Evolutionary conservation across 2,888 invertebrate genomes (phyloP).

Genomic region (Parelbella ahira): DNA sequence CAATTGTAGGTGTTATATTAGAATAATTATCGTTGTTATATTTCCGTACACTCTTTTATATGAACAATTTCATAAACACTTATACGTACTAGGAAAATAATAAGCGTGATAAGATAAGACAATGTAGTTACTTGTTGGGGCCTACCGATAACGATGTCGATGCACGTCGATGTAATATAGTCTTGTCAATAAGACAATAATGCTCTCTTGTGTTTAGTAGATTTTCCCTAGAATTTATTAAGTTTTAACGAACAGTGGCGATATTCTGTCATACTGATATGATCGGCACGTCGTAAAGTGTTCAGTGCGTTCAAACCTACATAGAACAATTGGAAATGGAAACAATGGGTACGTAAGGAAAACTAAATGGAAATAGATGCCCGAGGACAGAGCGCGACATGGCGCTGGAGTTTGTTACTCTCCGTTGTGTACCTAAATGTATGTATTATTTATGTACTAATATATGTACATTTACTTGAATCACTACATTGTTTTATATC

Average conservation of each 20-base stretch:
- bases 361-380: slow-evolving; percentile 64
- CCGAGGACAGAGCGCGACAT: slow-evolving; percentile 47
- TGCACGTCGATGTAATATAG: slow-evolving; percentile 47
- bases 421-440: slow-evolving; percentile 66
- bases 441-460: slow-evolving; percentile 38
- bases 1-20: too few species aligned
- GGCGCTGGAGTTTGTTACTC: slow-evolving; percentile 67
- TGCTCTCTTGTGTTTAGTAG: slow-evolving; percentile 32
- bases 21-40: too few species aligned
- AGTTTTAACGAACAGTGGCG: not conserved
- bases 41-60: too few species aligned
- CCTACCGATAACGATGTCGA: slow-evolving; percentile 62
- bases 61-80: slow-evolving; percentile 26
- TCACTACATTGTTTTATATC: too few species aligned
- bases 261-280: slow-evolving; percentile 21
- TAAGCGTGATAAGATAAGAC: slow-evolving; percentile 69
- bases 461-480: too few species aligned
- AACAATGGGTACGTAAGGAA: slow-evolving; percentile 19
- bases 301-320: not conserved
- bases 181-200: slow-evolving; percentile 65
- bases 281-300: slow-evolving; percentile 28
- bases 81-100: slow-evolving; percentile 34
- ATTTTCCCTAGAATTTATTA: slow-evolving; percentile 14
- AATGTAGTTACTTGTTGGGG: slow-evolving; percentile 59
- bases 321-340: slow-evolving; percentile 12